Conservation (phyloP, 2,888 invertebrate genomes). For the Lampropteryx suffumata region DNA sequence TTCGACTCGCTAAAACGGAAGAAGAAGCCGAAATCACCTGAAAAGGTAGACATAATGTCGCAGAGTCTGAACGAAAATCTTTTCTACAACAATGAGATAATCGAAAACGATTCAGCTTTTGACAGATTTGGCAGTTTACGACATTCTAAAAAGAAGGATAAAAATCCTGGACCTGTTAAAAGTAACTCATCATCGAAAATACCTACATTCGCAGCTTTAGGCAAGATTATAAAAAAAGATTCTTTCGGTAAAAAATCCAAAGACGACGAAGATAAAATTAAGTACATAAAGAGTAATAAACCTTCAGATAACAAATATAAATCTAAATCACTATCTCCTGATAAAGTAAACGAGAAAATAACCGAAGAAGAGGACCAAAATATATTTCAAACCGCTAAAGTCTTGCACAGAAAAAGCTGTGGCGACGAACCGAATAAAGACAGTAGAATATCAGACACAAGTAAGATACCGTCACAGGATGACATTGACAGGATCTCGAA, state of each 20-base stretch:
- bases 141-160: constrained; percentile 71
- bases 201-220: constrained; percentile 75
- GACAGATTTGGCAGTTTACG: constrained; percentile 75
- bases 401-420: constrained; percentile 72
- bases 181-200: constrained; percentile 76
- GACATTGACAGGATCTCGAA: constrained; percentile 94
- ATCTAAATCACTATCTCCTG: constrained; percentile 69
- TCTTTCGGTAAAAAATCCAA: constrained; percentile 65
- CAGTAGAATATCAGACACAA: constrained; percentile 62
- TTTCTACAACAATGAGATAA: constrained; percentile 73
- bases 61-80: constrained; percentile 81
- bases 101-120: constrained; percentile 67
- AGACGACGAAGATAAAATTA: constrained; percentile 58
- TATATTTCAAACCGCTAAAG: constrained; percentile 32
- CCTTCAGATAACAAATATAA: constrained; percentile 74
- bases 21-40: constrained; percentile 68
- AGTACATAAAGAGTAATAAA: constrained; percentile 72
- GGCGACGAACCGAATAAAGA: constrained; percentile 73
- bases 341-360: constrained; percentile 58
- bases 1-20: constrained; percentile 78
- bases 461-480: constrained; percentile 89
- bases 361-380: constrained; percentile 52
- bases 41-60: constrained; percentile 77
- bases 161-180: constrained; percentile 60
- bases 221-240: constrained; percentile 78